Evolutionary conservation across 2,888 invertebrate species (phyloP).

Genomic region (Philonicus albiceps): DNA sequence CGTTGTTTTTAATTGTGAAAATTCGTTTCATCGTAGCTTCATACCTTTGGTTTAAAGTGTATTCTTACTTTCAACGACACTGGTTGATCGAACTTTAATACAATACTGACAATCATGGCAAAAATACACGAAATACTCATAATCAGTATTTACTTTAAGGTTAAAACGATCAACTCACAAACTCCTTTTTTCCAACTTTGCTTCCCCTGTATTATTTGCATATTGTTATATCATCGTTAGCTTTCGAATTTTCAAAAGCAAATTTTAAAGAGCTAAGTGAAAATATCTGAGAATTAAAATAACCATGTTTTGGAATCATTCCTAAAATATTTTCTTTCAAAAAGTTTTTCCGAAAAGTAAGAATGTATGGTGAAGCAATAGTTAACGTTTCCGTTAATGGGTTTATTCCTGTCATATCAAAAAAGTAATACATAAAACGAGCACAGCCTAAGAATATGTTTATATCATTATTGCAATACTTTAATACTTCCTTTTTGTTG

Average conservation of each 20-base stretch:
- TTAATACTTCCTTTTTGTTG: background rate
- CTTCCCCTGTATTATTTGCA: background rate
- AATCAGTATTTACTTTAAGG: background rate
- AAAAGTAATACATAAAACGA: conserved; percentile 20
- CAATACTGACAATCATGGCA: conserved; percentile 7
- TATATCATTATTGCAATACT: conserved; percentile 28
- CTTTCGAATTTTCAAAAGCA: background rate
- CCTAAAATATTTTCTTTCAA: background rate
- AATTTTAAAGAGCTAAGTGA: background rate
- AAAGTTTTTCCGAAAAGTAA: conserved; percentile 29
- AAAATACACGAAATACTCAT: background rate
- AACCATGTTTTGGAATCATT: background rate
- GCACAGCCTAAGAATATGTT: conserved; percentile 31
- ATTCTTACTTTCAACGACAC: background rate
- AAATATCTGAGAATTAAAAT: background rate
- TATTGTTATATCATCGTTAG: background rate
- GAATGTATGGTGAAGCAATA: conserved; percentile 28
- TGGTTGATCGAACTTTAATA: background rate
- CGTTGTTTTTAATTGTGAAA: background rate
- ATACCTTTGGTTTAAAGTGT: background rate
- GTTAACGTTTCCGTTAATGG: conserved; percentile 16
- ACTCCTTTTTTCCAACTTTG: background rate
- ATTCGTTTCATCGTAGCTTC: background rate
- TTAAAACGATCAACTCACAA: background rate
- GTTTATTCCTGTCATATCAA: background rate